Base-by-base conservation (phyloP, 2,888 invertebrate genomes). In the Drosophila ochracea region DNA sequence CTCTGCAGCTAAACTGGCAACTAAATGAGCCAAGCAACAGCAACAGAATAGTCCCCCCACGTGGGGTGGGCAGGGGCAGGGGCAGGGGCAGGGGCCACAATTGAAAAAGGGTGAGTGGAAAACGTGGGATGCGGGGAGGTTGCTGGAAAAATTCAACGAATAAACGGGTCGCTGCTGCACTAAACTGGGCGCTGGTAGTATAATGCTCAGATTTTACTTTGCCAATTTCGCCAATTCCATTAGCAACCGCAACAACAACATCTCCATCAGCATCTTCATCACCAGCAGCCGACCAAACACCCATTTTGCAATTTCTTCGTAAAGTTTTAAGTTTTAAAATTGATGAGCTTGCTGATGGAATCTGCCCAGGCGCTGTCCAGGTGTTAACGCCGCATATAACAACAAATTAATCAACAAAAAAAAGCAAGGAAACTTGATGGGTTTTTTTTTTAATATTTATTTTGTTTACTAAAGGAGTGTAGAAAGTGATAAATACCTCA, bases 311-410 rank as follows among this genome's bases (percentile, higher is more conserved):
- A 50, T 50, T 62, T 60, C 52, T 39, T 57, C 58, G 50, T 30
- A 53, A 54, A 53, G 68, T 80, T 86, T 76, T 78, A 84, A 84
- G 83, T 86, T 89, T 85, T 41, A 70, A 78, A 80, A 88, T 89
- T 90, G 90, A 85, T 85, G 83, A 85, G 83, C 71, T 78, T 69
- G 63, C 67, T 85, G 85, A 88, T 85, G 78, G 73, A 90, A 88
- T 76, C 83, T 83, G 83, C 72, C 77, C 71, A 71, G 69, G 33
- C 49, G 68, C 30, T 65, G 53, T 59, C 61, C 64, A 69, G 68
- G 75, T 73, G 77, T 77, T 80, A 73, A 80, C 41, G 47, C 28
- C 52, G 33, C 64, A 19, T 52, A 37, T 50, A 58, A 47, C 37
- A 67, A 60, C 68, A 80, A 80, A 76, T 76, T 73, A 78, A 80